Percentiles rank a stretch among this genome's conserved stretches.
Conservation (phyloP, 2,113 vertebrate genomes). For the Ceuthmochares aereus region DNA sequence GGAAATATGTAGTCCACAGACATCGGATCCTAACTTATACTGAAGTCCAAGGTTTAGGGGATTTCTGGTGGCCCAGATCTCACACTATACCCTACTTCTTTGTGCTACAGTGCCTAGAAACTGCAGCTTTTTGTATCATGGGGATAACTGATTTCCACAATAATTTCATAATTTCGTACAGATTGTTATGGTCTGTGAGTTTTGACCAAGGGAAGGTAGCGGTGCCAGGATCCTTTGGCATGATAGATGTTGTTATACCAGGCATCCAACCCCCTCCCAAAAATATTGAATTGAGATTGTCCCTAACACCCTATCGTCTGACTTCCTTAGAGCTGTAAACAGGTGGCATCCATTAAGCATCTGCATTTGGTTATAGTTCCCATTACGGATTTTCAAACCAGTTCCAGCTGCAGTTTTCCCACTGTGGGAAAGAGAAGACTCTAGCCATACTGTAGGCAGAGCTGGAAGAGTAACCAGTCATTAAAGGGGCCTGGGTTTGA, state of each 20-base stretch:
- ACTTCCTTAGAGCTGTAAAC: not conserved
- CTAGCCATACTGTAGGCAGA: not conserved
- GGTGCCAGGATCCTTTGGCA: not conserved
- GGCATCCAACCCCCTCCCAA: not conserved
- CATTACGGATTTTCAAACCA: not conserved
- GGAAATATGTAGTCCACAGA: not conserved
- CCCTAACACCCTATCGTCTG: not conserved
- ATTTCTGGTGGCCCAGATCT: not conserved
- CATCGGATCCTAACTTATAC: not conserved
- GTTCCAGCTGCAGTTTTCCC: not conserved
- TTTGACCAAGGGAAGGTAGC: conserved; percentile 7
- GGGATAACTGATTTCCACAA: not conserved
- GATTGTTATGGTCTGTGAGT: not conserved
- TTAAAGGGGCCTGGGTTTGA: not conserved
- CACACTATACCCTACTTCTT: not conserved
- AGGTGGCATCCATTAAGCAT: not conserved
- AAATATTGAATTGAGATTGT: not conserved
- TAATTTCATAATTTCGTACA: not conserved
- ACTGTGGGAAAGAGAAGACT: not conserved
- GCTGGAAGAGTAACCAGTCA: not conserved
- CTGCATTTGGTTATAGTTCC: not conserved
- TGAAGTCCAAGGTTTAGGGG: not conserved
- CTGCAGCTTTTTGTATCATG: not conserved
- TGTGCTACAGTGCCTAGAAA: not conserved
- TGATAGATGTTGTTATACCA: not conserved